Evolutionary conservation across 2,797 vertebrate genomes (phyloP), one percentile per base, ranked within the genome.

Genomic region (Phaenicophaeus curvirostris): DNA sequence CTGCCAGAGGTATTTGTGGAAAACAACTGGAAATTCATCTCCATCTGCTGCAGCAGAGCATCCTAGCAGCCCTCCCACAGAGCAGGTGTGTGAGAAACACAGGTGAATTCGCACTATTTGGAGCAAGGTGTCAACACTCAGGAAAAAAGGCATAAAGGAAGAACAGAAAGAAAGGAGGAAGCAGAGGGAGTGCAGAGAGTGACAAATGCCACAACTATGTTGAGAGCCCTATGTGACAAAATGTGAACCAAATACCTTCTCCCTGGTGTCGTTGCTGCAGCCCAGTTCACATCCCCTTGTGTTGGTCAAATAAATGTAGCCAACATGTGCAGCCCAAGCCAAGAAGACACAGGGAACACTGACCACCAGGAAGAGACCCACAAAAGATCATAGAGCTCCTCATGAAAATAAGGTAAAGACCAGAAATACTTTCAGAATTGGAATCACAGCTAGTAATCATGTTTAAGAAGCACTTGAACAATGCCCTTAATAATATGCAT

Each of bases 251-350:
- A n/a, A n/a, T n/a, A n/a, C n/a, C n/a, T n/a, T 50, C 65, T 27
- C 30, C 0, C 0, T 1, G 2, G 33, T 5, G 8, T 19, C 37
- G 30, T 31, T 0, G 1, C 66, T 53, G 48, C 8, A 19, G 57
- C 35, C 21, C 37, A 31, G 12, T n/a, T 37, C 71, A 67, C 71
- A 35, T 62, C 13, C 30, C 27, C 37, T 48, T 54, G n/a, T 30
- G 30, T 41, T 57, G 15, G 30, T 51, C 72, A 53, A 62, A n/a
- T n/a, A n/a, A n/a, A n/a, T n/a, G n/a, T n/a, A n/a, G n/a, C n/a
- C n/a, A n/a, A 71, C 17, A 18, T 0, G 30, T n/a, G 28, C 74
- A 58, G 58, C 63, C 53, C 48, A 33, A 61, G 28, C 68, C 50
- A 63, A 74, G 31, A 23, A 61, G 46, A 42, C 1, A 1, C 57